These are phyloP conservation scores for Neocrepidodera transversa DNA, from an alignment of 2,888 invertebrate species.

Conservation along the genomic window DNA sequence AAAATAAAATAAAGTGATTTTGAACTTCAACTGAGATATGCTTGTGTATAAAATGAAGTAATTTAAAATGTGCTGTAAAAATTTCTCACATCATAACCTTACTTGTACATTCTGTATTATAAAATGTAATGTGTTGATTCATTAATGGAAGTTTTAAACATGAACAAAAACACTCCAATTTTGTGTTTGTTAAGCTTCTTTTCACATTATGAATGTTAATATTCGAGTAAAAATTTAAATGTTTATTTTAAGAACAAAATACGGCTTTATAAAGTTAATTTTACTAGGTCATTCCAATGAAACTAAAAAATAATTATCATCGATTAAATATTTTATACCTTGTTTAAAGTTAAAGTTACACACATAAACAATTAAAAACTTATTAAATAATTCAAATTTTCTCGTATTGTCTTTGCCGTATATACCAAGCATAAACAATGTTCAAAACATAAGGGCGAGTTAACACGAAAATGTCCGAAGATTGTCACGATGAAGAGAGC, in stretches of 20 bases:
- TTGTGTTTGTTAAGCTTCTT: not conserved
- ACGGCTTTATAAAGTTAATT: not conserved
- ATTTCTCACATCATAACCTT: slow-evolving; percentile 1
- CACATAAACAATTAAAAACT: not conserved
- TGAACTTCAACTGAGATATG: not conserved
- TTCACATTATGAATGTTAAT: no score
- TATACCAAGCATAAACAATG: slow-evolving; percentile 55
- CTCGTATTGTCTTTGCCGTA: slow-evolving; percentile 22
- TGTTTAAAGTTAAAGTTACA: not conserved
- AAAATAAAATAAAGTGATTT: not conserved
- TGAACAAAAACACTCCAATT: not conserved
- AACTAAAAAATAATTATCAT: not conserved
- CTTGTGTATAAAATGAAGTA: not conserved
- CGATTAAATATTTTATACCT: not conserved
- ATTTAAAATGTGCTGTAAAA: not conserved
- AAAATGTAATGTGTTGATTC: not conserved
- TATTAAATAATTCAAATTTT: slow-evolving; percentile 16
- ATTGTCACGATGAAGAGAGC: slow-evolving; percentile 56
- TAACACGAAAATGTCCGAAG: slow-evolving; percentile 61
- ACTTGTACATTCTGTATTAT: not conserved
- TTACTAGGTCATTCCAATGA: not conserved
- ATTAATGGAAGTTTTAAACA: not conserved
- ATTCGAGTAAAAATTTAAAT: not conserved
- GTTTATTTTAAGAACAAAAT: not conserved
- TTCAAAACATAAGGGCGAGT: slow-evolving; percentile 59